These are phyloP conservation scores for Martes martes DNA, from an alignment of 2,113 vertebrate species.

Conservation along the genomic window DNA sequence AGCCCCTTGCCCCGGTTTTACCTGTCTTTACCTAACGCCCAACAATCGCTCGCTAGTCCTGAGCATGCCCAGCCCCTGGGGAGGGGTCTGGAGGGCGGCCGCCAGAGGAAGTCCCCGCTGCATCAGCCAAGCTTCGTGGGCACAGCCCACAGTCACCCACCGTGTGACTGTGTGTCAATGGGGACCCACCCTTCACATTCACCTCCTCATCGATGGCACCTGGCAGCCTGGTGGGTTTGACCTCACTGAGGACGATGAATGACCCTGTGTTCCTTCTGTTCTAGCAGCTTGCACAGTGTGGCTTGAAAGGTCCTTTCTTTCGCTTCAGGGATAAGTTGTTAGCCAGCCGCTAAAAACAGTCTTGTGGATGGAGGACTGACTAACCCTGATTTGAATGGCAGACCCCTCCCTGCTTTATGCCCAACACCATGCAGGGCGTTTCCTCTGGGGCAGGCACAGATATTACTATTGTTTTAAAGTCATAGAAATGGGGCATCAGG, in stretches of 20 bases:
- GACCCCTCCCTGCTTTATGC: not conserved
- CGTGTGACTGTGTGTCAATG: not conserved
- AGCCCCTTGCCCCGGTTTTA: not conserved
- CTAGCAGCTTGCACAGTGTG: not conserved
- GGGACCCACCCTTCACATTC: not conserved
- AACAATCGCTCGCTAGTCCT: not conserved
- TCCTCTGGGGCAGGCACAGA: not conserved
- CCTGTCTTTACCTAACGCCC: not conserved
- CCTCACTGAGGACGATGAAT: not conserved
- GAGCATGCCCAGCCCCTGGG: not conserved
- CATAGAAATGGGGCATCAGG: not conserved
- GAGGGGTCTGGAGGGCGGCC: not conserved
- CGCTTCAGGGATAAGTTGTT: not conserved
- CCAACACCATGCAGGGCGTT: fast-evolving
- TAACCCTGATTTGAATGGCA: not conserved
- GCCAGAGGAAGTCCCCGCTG: not conserved
- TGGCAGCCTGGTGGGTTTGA: not conserved
- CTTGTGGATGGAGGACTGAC: not conserved
- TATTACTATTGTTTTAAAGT: not conserved
- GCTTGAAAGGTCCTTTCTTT: not conserved
- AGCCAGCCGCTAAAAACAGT: not conserved
- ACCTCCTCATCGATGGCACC: not conserved
- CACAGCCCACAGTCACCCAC: not conserved
- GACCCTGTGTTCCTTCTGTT: not conserved
- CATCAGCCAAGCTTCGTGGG: not conserved